Evolutionary conservation across 2,113 vertebrate species (phyloP), one percentile per base, ranked within the genome.

Genomic region (Vimba vimba): DNA sequence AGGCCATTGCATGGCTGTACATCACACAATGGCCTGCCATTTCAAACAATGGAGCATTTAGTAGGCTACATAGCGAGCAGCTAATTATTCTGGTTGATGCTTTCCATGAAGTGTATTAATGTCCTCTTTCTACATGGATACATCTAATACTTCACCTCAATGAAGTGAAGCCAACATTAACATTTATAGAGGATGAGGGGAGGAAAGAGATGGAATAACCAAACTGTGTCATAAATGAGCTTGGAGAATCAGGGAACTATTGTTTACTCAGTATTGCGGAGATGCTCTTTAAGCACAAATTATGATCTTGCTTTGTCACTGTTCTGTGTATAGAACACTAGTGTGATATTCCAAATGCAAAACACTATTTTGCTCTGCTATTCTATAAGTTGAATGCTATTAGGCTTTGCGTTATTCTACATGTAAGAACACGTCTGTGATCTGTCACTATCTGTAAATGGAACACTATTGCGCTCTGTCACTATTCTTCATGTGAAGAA

Each of bases 41-140:
- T 85, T 79, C 68, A 75, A 83, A 89, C 86, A 89, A 78, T 52
- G 73, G 25, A 25, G 80, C 36, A 68, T 39, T 86, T 77, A 82
- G 85, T 87, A 64, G 36, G 36, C 36, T 6, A 5, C 36, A 57
- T 59, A 57, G 79, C 68, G 50, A 77, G 50, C 17, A 39, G 82
- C 81, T 88, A 89, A 89, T 90, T 84, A 89, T 84, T 82, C 86
- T 55, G 79, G 45, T 82, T 86, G 86, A 36, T 57, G 39, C 52
- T 19, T 79, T 47, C 66, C 25, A 21, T 81, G 76, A 81, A 55
- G 80, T 78, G 83, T 74, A 89, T 89, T 85, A 79, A 89, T 87
- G 87, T 85, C 80, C 87, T 82, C 30, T 84, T 89, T 88, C 83
- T 89, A 84, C 87, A 87, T 91, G 87, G 86, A 87, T 82, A 47